Evolutionary conservation across 2,888 invertebrate species (phyloP).

Genomic region (Tenodera sinensis): DNA sequence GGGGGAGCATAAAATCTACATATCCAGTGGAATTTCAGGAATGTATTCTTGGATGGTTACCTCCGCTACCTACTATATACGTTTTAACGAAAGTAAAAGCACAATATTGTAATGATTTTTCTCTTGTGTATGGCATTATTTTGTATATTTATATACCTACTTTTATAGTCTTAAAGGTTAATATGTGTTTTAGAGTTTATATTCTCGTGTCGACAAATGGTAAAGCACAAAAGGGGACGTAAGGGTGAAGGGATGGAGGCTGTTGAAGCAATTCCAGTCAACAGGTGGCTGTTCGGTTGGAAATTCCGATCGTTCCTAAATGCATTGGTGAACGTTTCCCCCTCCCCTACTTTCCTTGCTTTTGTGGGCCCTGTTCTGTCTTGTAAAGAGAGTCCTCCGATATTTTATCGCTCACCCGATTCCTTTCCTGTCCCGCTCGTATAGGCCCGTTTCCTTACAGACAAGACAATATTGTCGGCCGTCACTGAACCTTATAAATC

Average conservation of each 20-base stretch:
- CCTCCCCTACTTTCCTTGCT: not conserved
- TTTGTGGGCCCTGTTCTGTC: not conserved
- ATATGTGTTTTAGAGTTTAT: not conserved
- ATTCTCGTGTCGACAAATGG: not conserved
- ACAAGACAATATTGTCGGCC: not conserved
- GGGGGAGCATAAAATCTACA: too few relatives aligned
- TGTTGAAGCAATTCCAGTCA: slow-evolving; percentile 4
- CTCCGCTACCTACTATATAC: too few relatives aligned
- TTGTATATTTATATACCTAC: too few relatives aligned
- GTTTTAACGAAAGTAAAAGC: too few relatives aligned
- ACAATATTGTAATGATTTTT: too few relatives aligned
- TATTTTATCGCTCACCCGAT: not conserved
- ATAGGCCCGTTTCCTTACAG: not conserved
- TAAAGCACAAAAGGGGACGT: not conserved
- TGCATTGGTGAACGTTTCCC: slow-evolving; percentile 13
- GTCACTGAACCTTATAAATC: not conserved
- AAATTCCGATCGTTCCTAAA: slow-evolving; percentile 27
- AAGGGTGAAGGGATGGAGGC: not conserved
- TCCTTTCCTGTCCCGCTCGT: not conserved
- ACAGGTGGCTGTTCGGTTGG: slow-evolving; percentile 23
- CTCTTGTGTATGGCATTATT: too few relatives aligned
- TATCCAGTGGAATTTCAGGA: too few relatives aligned
- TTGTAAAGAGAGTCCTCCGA: not conserved
- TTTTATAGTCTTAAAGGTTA: too few relatives aligned
- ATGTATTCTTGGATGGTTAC: too few relatives aligned